phyloP scores from a whole-genome alignment of 2,113 vertebrate species.

The Heteronetta atricapilla region DNA sequence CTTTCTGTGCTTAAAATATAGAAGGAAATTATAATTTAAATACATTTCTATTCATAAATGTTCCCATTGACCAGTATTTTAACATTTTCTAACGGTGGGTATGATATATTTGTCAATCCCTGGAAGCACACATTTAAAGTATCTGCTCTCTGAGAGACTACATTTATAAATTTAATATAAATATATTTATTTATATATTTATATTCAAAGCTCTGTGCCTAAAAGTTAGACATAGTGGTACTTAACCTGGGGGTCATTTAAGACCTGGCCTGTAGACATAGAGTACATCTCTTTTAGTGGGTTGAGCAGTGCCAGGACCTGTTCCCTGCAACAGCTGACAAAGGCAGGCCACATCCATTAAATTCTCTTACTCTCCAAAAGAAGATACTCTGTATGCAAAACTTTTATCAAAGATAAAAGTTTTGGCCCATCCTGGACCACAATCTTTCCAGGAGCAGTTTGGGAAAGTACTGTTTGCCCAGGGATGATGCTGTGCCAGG shows the following conservation, averaged over 20 bases:
- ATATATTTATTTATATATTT: neutral
- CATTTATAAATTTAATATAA: neutral
- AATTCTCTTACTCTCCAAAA: neutral
- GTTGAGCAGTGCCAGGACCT: neutral
- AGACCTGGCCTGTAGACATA: neutral
- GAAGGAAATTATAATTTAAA: neutral
- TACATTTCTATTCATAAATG: neutral
- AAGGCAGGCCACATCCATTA: neutral
- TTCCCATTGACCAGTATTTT: neutral
- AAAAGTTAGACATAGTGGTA: neutral
- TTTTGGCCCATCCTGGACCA: neutral
- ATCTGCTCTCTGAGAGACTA: neutral
- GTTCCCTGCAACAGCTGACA: neutral
- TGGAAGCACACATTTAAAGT: neutral
- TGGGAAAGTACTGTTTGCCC: neutral
- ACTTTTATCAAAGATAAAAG: neutral
- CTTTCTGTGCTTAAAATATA: neutral
- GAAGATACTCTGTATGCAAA: neutral
- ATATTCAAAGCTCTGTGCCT: neutral
- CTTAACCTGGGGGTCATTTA: neutral
- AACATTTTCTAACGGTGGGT: neutral
- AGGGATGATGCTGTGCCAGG: neutral
- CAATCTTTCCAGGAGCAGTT: neutral
- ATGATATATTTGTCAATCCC: neutral
- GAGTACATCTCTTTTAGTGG: neutral